phyloP scores from a whole-genome alignment of 2,888 invertebrate genomes.

The Drosophila setosimentum region DNA sequence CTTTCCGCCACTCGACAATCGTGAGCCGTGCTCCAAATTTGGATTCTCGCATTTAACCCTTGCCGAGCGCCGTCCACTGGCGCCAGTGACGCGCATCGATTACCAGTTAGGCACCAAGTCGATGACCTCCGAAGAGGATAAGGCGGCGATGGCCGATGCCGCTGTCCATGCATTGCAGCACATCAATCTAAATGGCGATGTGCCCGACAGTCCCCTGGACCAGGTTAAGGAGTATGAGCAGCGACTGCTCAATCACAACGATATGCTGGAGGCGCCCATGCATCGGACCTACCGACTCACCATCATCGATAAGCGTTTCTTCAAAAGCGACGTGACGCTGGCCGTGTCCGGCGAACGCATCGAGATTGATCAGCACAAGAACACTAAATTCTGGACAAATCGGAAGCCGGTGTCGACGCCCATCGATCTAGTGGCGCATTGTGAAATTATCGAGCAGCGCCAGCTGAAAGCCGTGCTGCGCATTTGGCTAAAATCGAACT shows the following conservation, averaged over 20 bases:
- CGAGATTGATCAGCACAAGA: slow-evolving; percentile 92
- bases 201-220: slow-evolving; percentile 61
- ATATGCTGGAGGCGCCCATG: slow-evolving; percentile 93
- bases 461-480: slow-evolving; percentile 90
- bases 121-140: slow-evolving; percentile 85
- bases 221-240: slow-evolving; percentile 86
- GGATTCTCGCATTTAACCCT: slow-evolving; percentile 95
- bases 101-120: slow-evolving; percentile 81
- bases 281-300: slow-evolving; percentile 93
- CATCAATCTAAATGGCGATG: slow-evolving; percentile 67
- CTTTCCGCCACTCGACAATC: slow-evolving; percentile 95
- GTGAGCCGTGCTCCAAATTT: slow-evolving; percentile 96
- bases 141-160: slow-evolving; percentile 78
- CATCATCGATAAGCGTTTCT: slow-evolving; percentile 91
- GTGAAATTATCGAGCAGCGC: slow-evolving; percentile 92
- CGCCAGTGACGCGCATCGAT: slow-evolving; percentile 81
- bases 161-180: slow-evolving; percentile 73
- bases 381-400: slow-evolving; percentile 88
- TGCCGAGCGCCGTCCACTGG: slow-evolving; percentile 88
- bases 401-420: slow-evolving; percentile 93
- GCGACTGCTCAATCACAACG: slow-evolving; percentile 90
- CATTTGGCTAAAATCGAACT: slow-evolving; percentile 87
- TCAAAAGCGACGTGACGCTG: slow-evolving; percentile 93
- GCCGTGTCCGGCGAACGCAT: slow-evolving; percentile 96
- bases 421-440: slow-evolving; percentile 94